Evolutionary conservation across 1,140 invertebrate species (phyloP).

Genomic region (Drosophila bocqueti): DNA sequence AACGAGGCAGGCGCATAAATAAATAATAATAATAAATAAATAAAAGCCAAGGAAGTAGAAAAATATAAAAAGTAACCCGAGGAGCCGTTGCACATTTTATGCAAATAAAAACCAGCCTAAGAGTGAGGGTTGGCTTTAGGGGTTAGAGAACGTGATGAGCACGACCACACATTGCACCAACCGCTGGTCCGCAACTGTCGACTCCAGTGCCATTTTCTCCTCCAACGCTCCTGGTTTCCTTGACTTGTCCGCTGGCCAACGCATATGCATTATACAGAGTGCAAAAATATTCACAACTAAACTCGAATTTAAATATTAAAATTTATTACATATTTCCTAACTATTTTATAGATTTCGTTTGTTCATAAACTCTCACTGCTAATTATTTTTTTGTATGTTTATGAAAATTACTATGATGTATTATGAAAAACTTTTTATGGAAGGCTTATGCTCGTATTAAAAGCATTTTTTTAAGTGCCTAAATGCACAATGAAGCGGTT

Average conservation of each 20-base stretch:
- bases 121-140: constrained; percentile 17
- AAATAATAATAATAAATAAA: constrained; percentile 19
- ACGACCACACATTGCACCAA: constrained; percentile 27
- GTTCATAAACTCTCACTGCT: not conserved
- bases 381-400: too few relatives aligned
- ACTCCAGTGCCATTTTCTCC: not conserved
- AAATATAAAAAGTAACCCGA: constrained; percentile 20
- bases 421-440: not conserved
- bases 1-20: constrained; percentile 36
- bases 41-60: constrained; percentile 40
- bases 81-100: constrained; percentile 69
- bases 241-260: constrained; percentile 18
- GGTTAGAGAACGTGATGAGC: constrained; percentile 8
- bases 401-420: too few relatives aligned
- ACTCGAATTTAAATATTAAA: not conserved
- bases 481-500: constrained; percentile 53
- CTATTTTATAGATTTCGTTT: not conserved
- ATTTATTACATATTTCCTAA: not conserved
- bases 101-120: constrained; percentile 50
- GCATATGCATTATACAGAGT: constrained; percentile 24
- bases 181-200: constrained; percentile 9
- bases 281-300: not conserved
- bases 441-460: not conserved
- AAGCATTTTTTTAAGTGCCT: not conserved
- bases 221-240: not conserved